These are phyloP conservation scores for Agelas oroides DNA, from an alignment of 37 sponge, comb jelly and placozoan species.

Conservation along the genomic window DNA sequence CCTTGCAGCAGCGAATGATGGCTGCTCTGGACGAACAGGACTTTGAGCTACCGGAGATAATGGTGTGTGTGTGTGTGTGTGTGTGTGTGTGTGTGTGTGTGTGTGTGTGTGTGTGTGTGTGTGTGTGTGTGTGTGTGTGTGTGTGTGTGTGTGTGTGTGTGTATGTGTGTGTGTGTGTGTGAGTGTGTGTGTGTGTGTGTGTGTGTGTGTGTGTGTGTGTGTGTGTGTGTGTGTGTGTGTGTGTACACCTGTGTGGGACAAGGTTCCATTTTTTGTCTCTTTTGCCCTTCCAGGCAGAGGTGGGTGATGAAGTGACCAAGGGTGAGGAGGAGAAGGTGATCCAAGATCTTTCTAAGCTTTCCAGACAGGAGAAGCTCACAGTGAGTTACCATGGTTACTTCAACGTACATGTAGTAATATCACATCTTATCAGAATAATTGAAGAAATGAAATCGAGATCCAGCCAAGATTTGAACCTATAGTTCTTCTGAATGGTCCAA, in stretches of 20 bases:
- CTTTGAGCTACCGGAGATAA: conserved; percentile 53
- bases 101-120: background rate
- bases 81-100: background rate
- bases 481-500: too few species aligned
- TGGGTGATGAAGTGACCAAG: background rate
- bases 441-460: too few species aligned
- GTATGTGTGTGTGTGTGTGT: conserved; percentile 2
- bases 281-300: background rate
- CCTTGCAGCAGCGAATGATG: conserved; percentile 75
- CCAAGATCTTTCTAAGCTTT: conserved; percentile 48
- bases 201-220: background rate
- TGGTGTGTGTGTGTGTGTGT: background rate
- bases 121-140: background rate
- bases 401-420: too few species aligned
- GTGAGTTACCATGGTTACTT: background rate
- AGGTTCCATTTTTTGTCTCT: background rate
- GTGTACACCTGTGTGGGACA: too few species aligned
- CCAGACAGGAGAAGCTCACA: conserved; percentile 51
- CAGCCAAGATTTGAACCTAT: too few species aligned
- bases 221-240: background rate
- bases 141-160: background rate
- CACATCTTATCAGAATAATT: too few species aligned
- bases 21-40: conserved; percentile 63
- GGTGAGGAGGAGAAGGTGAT: conserved; percentile 8
- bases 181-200: background rate